Evolutionary conservation across 1,140 invertebrate genomes (phyloP), one percentile per base, ranked within the genome.

Genomic region (Zaprionus nigranus): DNA sequence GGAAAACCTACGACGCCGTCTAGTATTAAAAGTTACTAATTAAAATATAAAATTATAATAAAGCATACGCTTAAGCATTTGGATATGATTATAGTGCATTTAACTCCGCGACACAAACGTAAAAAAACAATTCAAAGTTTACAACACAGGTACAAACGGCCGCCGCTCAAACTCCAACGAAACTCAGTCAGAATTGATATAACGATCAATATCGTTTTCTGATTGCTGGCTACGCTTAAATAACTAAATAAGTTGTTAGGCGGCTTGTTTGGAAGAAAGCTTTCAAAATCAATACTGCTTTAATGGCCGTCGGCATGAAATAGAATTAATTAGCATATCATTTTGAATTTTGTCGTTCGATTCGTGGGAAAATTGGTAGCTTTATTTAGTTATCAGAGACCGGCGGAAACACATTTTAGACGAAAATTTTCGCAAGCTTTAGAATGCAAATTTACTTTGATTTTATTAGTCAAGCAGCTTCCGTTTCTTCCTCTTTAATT

Each of bases 11-110:
- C 22, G 36, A 4, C 28, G 53, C 36, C 53, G 30, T 26, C 1
- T 13, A 61, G 43, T 69, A 77, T 75, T 81, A 83, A 78, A 66
- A 70, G 65, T 63, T 59, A 76, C 80, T 87, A 82, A 87, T 87
- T 87, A 87, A 87, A 81, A 86, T 82, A 82, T 86, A 76, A 81
- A 88, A 82, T 83, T 87, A 83, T 87, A 83, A 87, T 87, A 80
- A 87, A 87, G 80, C 79, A 63, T 82, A 78, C 64, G 78, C 69
- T 86, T 75, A 30, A 66, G 40, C 64, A 83, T 87, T 81, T 83
- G 84, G 83, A 87, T 87, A 81, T 88, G 71, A 84, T 84, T 87
- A 87, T 67, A 51, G 77, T 63, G 59, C 53, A 63, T 26, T 34
- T 36, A 62, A 36, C 71, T 71, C 64, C 59, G 71, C 24, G 26